phyloP scores from a whole-genome alignment of 2,113 vertebrate genomes.

The Argyrosomus japonicus region DNA sequence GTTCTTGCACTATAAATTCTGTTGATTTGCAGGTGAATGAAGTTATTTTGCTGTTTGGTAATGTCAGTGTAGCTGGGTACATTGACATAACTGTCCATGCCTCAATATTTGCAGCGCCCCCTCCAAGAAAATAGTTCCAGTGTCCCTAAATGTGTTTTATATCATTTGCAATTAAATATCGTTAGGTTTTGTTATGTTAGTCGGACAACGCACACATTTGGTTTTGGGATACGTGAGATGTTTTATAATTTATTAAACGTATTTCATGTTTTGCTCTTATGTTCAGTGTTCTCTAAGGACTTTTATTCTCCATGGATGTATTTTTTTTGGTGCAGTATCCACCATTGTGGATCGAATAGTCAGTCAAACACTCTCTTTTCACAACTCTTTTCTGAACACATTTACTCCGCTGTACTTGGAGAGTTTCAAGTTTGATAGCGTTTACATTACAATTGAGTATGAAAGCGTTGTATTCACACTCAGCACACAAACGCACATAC shows the following conservation, averaged over 20 bases:
- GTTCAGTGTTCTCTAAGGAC: background rate
- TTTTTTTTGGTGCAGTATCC: no score
- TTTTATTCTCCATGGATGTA: background rate
- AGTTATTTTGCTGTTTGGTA: no score
- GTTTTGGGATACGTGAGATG: no score
- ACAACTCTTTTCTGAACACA: background rate
- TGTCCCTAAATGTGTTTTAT: background rate
- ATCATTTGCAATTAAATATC: background rate
- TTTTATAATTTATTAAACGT: background rate
- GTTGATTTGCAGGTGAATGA: no score
- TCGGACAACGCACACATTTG: no score
- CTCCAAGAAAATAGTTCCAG: no score
- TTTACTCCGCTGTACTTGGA: background rate
- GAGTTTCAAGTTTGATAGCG: background rate
- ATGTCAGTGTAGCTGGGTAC: no score
- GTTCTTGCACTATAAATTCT: no score
- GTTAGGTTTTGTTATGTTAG: background rate
- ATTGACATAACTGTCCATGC: no score
- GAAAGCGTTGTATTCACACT: background rate
- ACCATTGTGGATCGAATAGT: no score
- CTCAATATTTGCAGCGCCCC: no score
- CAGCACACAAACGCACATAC: background rate
- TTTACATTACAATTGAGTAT: background rate
- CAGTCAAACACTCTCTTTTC: no score
- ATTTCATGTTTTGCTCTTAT: background rate